Conservation (phyloP, 2,888 invertebrate species). For the Diarsia dahlii region DNA sequence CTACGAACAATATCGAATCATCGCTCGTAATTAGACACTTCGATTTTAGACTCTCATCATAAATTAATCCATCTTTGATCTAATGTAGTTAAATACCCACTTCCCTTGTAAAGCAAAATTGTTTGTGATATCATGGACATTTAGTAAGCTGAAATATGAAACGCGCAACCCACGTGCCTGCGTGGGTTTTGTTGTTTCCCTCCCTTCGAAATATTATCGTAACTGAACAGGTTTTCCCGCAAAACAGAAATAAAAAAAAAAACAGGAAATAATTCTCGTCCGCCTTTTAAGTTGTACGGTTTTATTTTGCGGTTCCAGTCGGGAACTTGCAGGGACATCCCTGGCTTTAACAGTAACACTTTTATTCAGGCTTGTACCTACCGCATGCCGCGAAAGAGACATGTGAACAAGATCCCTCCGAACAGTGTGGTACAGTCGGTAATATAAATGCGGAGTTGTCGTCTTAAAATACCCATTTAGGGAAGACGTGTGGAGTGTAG, state of each 20-base stretch:
- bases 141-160: slow-evolving; percentile 4
- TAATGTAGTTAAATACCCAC: slow-evolving; percentile 23
- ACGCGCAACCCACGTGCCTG: slow-evolving; percentile 6
- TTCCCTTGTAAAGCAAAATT: slow-evolving; percentile 23
- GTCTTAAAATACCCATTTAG: slow-evolving; percentile 61
- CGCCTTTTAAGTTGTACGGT: slow-evolving; percentile 52
- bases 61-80: slow-evolving; percentile 22
- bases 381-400: slow-evolving; percentile 56
- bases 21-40: too few species aligned
- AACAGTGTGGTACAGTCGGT: slow-evolving; percentile 60
- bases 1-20: neutral
- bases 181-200: neutral
- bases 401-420: slow-evolving; percentile 65
- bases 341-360: slow-evolving; percentile 59
- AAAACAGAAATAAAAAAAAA: slow-evolving; percentile 21
- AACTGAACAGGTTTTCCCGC: neutral
- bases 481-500: slow-evolving; percentile 49
- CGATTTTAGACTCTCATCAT: slow-evolving; percentile 2
- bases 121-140: slow-evolving; percentile 28
- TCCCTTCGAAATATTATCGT: slow-evolving; percentile 1
- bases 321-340: slow-evolving; percentile 46
- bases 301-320: slow-evolving; percentile 56
- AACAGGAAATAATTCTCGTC: slow-evolving; percentile 33
- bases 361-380: slow-evolving; percentile 63
- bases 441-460: slow-evolving; percentile 61